phyloP scores from a whole-genome alignment of 2,113 vertebrate genomes.

The Psittacula cyanocephala region DNA sequence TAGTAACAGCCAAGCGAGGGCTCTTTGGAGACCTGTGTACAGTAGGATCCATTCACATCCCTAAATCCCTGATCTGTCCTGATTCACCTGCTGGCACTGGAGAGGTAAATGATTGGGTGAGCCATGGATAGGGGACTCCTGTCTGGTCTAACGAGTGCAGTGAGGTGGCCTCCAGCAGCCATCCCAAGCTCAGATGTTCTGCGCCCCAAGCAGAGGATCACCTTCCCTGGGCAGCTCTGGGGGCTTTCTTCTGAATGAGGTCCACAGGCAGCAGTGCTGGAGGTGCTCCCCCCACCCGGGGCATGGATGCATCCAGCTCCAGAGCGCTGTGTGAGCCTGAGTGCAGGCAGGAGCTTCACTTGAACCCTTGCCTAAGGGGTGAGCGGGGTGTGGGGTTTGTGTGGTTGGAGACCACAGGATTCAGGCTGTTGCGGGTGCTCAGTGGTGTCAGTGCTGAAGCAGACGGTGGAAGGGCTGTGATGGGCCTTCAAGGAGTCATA shows the following conservation, averaged over 20 bases:
- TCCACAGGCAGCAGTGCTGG: rapidly evolving
- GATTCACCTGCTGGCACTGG: rapidly evolving
- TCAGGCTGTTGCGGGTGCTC: neutral
- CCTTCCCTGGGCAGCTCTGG: rapidly evolving
- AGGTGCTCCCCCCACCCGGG: rapidly evolving
- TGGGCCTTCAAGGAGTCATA: neutral
- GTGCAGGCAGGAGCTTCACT: rapidly evolving
- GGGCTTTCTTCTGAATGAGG: rapidly evolving
- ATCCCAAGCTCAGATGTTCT: rapidly evolving
- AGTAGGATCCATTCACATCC: neutral
- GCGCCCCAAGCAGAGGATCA: neutral
- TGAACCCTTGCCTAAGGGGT: rapidly evolving
- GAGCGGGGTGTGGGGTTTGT: neutral
- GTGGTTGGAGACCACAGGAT: neutral
- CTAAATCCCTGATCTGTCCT: neutral
- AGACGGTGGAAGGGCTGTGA: neutral
- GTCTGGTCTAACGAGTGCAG: neutral
- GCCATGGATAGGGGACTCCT: neutral
- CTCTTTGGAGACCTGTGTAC: neutral
- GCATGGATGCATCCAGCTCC: rapidly evolving
- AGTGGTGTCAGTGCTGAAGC: neutral
- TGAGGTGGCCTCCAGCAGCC: neutral
- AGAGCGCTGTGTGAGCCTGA: rapidly evolving
- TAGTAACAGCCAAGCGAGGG: neutral
- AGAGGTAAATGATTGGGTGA: neutral